Base-by-base conservation (phyloP, 2,113 vertebrate genomes). In the Alouatta palliata region DNA sequence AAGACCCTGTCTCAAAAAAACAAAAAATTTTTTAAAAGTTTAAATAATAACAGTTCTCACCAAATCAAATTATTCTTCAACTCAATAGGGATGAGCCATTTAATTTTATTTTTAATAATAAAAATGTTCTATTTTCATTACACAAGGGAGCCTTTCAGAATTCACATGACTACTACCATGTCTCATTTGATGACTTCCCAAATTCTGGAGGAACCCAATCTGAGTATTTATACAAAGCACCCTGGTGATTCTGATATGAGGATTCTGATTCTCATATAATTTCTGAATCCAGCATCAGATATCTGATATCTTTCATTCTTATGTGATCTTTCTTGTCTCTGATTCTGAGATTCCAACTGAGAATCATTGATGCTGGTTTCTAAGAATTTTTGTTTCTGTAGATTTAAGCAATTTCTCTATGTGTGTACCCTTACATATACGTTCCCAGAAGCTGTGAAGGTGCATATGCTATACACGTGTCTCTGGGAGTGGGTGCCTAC, bases 21-120 rank as follows among this genome's bases (percentile, higher is more conserved):
- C 32, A 64, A 64, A 32, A 61, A 11, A 4, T 49, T 49, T 49
- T 49, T 49, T 3, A 14, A 82, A 40, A 35, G 6, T 68, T 68
- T n/a, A 96, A 92, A 64, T 43, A 52, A 16, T 32, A 73, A 43
- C 5, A 40, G 52, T 73, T 71, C 30, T 95, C 49, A 43, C 49
- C 40, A 40, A 76, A 56, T 84, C 61, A 90, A 89, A 80, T 37
- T 45, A 27, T 61, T 94, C 77, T 90, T 76, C 77, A 32, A 84
- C 45, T 68, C 95, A 82, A 54, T 45, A 94, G 45, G 58, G 43
- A 40, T 58, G 49, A 73, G 11, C 49, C 43, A 27, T 94, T 77
- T 81, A 54, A 90, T 83, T 90, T 85, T 45, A 83, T 54, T 94
- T 93, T 93, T 87, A 76, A 87, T 94, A 27, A 71, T 85, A 54